phyloP scores from a whole-genome alignment of 2,888 invertebrate species.

The Kryphioiulus occultus region DNA sequence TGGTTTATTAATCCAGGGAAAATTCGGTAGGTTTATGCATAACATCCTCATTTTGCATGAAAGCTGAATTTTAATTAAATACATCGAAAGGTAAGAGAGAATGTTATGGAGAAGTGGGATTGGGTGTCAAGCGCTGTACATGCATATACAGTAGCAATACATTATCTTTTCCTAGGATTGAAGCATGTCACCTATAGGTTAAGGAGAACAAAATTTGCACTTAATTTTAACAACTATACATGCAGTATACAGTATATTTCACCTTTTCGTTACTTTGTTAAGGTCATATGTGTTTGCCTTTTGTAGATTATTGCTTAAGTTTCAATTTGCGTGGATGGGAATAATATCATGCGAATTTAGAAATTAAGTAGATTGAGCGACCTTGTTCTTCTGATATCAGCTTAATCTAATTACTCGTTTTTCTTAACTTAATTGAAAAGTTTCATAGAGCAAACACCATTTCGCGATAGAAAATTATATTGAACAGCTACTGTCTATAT shows the following conservation, averaged over 20 bases:
- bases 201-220: background rate
- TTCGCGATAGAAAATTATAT: background rate
- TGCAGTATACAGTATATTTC: background rate
- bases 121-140: background rate
- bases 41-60: background rate
- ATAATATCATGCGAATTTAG: background rate
- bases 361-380: background rate
- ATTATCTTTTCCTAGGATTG: background rate
- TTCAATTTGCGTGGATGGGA: background rate
- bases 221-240: background rate
- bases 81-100: background rate
- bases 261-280: background rate
- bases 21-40: background rate
- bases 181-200: background rate
- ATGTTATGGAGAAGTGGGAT: background rate
- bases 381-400: background rate
- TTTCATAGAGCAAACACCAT: background rate
- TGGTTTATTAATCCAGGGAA: slow-evolving; percentile 10
- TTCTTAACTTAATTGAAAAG: background rate
- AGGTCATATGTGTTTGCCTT: background rate
- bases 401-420: background rate
- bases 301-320: background rate
- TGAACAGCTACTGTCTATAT: background rate
- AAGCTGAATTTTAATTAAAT: background rate
- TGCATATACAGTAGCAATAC: too few relatives aligned